A percentile compares a stretch with the other conserved stretches of the same genome.
These are phyloP conservation scores for Acanthopleura granulata DNA, from an alignment of 2,888 invertebrate species.

Conservation along the genomic window DNA sequence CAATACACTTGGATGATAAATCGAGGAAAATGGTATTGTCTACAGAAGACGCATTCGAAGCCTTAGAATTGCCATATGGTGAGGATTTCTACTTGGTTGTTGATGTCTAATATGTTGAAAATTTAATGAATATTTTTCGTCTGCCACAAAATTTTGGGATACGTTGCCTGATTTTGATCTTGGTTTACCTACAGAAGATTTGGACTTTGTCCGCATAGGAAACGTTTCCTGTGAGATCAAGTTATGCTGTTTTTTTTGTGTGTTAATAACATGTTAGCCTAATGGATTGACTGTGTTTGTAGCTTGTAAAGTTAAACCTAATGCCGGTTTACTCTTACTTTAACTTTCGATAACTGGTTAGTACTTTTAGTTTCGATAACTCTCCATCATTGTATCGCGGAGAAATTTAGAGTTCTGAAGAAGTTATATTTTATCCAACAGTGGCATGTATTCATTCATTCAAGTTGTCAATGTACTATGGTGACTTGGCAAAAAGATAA, in stretches of 20 bases:
- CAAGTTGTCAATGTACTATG: too few species aligned
- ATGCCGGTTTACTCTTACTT: too few species aligned
- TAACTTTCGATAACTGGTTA: too few species aligned
- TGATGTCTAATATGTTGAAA: background rate
- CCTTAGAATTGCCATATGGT: slow-evolving; percentile 57
- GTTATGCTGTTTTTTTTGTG: background rate
- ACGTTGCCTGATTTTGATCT: background rate
- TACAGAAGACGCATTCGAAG: slow-evolving; percentile 54
- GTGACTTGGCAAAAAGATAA: too few species aligned
- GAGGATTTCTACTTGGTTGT: slow-evolving; percentile 23
- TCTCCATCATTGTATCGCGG: too few species aligned
- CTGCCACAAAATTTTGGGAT: slow-evolving; percentile 2
- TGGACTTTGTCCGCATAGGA: background rate
- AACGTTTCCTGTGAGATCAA: background rate
- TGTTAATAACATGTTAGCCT: too few species aligned
- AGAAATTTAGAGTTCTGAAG: too few species aligned
- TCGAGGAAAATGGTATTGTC: slow-evolving; percentile 48
- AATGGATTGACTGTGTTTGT: too few species aligned
- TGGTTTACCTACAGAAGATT: background rate
- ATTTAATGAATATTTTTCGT: background rate
- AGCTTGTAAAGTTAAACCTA: too few species aligned
- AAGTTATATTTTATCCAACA: too few species aligned
- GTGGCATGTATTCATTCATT: too few species aligned
- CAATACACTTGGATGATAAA: background rate
- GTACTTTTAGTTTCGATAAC: too few species aligned